Base-by-base conservation (phyloP, 1,140 invertebrate species). In the Temnothorax curvispinosus region DNA sequence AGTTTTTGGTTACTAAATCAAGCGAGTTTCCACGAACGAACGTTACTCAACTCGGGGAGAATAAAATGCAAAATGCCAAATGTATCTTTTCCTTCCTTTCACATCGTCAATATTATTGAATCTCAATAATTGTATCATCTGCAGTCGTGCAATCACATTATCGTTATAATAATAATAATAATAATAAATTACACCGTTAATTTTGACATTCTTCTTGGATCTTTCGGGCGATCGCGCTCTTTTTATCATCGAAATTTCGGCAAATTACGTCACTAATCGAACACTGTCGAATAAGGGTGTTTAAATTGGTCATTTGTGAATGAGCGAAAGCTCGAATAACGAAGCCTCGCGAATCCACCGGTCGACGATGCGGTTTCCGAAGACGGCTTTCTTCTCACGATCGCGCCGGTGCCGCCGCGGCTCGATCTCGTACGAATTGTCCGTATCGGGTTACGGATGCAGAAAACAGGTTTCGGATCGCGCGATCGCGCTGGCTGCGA, bases 401-500 rank as follows among this genome's bases (percentile, higher is more conserved):
- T 38, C 65, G 71, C 86, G 71, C 86, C 32, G 58, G 67, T 32
- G 41, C 41, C 21, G 58, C 67, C 47, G 35, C 21, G 62, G 58
- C 15, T 44, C 82, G 80, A 89, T 88, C 78, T 75, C 64, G 56
- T 72, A 71, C 80, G 88, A 90, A 85, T 90, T 81, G 35, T 44
- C 69, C 65, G 41, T 65, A 77, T 90, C 81, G 47, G 44, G 71
- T 90, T 90, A 86, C 89, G 71, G 38, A 86, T 76, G 44, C 60
- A 32, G 58, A 75, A 74, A 90, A 90, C 89, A 60, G 89, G 89
- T 90, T 90, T 90, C 18, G 62, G 15, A 78, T 87, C 74, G 65
- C 69, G 41, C 58, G 41, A 54, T 35, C 60, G 50, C 50, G 13
- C 21, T 50, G 35, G 52, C 5, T 52, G 35, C 41, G 50, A 67